Evolutionary conservation across 2,113 vertebrate species (phyloP).

Genomic region (Calidris pygmaea): DNA sequence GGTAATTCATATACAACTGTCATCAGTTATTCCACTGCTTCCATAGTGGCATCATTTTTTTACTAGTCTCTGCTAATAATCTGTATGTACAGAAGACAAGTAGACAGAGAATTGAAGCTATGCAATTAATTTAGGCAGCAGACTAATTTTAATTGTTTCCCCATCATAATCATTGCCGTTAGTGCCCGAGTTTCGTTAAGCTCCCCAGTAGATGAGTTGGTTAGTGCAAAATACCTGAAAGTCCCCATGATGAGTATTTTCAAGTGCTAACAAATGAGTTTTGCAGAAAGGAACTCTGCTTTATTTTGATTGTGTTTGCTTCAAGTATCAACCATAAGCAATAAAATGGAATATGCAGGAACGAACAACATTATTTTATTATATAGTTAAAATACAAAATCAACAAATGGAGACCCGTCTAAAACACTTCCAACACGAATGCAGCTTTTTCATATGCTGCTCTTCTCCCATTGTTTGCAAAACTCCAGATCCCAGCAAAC

Average conservation of each 20-base stretch:
- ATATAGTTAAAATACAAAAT: background rate
- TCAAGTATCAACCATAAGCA: background rate
- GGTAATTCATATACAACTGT: background rate
- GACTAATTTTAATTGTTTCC: background rate
- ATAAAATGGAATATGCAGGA: background rate
- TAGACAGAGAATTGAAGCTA: background rate
- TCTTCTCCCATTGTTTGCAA: background rate
- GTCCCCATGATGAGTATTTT: background rate
- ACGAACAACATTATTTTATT: background rate
- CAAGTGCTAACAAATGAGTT: background rate
- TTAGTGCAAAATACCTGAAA: background rate
- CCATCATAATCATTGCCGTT: background rate
- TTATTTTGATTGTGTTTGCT: background rate
- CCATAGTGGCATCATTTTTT: background rate
- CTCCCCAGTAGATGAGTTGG: background rate
- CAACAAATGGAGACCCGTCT: background rate
- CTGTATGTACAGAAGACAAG: background rate
- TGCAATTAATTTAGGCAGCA: background rate
- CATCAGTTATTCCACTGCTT: background rate
- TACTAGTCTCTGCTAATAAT: background rate
- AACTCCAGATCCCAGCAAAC: constrained; percentile 3
- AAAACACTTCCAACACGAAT: background rate
- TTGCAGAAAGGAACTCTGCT: background rate
- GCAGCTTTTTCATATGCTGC: background rate
- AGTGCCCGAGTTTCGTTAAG: background rate